Evolutionary conservation across 2,888 invertebrate species (phyloP).

Genomic region (Timema cristinae): DNA sequence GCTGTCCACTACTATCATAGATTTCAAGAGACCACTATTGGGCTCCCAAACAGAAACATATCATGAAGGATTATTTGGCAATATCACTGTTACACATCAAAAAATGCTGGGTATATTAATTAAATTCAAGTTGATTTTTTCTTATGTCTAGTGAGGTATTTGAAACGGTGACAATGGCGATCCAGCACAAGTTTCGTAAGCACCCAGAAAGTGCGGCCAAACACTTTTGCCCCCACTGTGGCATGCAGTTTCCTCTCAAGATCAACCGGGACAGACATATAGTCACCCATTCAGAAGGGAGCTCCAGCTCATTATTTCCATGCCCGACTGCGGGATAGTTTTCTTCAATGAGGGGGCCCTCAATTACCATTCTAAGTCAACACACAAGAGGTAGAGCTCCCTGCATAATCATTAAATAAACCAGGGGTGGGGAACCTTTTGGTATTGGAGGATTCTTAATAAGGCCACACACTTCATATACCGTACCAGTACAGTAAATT

Average conservation of each 20-base stretch:
- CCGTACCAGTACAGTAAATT: no score
- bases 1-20: no score
- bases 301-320: constrained; percentile 37
- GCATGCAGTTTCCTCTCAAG: constrained; percentile 64
- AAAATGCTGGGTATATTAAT: no score
- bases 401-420: no score
- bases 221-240: constrained; percentile 63
- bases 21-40: no score
- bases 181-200: constrained; percentile 62
- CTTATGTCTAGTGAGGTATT: constrained; percentile 30
- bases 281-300: constrained; percentile 25
- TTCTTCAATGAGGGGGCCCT: constrained; percentile 56
- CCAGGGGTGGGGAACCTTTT: no score
- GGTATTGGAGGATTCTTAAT: no score
- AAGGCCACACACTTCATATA: no score
- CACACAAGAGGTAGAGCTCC: constrained; percentile 45
- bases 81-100: no score
- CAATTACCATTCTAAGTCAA: constrained; percentile 53
- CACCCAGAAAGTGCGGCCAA: constrained; percentile 60
- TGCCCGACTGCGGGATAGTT: constrained; percentile 56
- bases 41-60: no score
- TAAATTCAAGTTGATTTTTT: neutral
- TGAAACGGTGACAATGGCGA: constrained; percentile 48
- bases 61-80: no score
- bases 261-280: constrained; percentile 56